These are phyloP conservation scores for Lepisosteus oculatus DNA, from an alignment of 2,113 vertebrate species.

Conservation along the genomic window DNA sequence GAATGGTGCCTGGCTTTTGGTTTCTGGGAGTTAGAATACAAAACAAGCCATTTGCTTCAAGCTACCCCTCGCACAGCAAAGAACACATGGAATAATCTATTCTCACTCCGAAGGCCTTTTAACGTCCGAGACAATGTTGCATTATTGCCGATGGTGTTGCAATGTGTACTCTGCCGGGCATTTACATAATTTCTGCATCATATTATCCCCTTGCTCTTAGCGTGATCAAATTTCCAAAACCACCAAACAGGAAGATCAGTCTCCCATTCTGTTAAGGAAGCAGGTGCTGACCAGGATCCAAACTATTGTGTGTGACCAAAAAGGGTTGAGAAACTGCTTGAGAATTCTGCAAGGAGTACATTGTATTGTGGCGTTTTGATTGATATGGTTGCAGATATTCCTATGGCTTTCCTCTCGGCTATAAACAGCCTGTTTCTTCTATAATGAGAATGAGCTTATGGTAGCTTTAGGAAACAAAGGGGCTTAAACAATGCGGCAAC, in stretches of 20 bases:
- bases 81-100: no score
- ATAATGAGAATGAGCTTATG: conserved; percentile 41
- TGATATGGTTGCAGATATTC: conserved; percentile 36
- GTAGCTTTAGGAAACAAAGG: conserved; percentile 57
- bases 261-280: conserved; percentile 57
- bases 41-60: no score
- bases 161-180: background rate
- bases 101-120: no score
- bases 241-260: conserved; percentile 65
- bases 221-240: conserved; percentile 61
- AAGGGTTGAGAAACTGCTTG: conserved; percentile 59
- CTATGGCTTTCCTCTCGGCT: conserved; percentile 15
- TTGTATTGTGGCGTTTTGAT: conserved; percentile 24
- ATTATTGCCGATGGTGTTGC: background rate
- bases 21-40: no score
- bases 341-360: conserved; percentile 33
- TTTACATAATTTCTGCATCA: conserved; percentile 5
- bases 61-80: no score
- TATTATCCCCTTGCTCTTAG: conserved; percentile 17
- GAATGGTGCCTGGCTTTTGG: no score
- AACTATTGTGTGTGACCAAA: conserved; percentile 66
- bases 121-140: background rate
- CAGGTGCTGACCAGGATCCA: conserved; percentile 56
- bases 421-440: conserved; percentile 8
- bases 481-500: conserved; percentile 42